A percentile compares a stretch with the other conserved stretches of the same genome.
Evolutionary conservation across 2,113 vertebrate species (phyloP).

Genomic region (Cettia cetti): DNA sequence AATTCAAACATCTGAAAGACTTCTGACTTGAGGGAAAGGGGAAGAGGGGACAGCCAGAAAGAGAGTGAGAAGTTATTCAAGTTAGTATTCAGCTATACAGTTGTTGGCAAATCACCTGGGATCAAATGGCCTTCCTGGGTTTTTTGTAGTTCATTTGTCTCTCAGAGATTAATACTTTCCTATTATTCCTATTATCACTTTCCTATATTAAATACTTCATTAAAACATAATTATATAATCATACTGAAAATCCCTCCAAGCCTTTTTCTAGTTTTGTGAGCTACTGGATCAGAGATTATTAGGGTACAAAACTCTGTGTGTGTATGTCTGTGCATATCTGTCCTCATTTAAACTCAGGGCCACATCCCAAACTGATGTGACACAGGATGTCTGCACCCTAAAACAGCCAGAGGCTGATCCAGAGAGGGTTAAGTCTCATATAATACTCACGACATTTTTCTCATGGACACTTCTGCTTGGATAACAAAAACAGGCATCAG

Average conservation of each 20-base stretch:
- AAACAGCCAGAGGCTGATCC: background rate
- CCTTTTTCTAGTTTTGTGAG: background rate
- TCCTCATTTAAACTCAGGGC: background rate
- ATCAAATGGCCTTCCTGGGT: too few relatives aligned
- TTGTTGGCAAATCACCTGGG: background rate
- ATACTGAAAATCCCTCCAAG: background rate
- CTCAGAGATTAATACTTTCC: background rate
- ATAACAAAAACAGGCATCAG: background rate
- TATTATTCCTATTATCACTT: too few relatives aligned
- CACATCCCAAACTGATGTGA: fast-evolving
- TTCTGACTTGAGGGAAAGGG: background rate
- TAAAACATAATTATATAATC: background rate
- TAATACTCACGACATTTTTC: background rate
- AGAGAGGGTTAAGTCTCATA: background rate
- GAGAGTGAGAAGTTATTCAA: background rate
- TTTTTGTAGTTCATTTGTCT: background rate
- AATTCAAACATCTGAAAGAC: background rate
- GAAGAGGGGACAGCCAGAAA: background rate
- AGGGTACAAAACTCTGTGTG: background rate
- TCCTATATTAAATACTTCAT: background rate
- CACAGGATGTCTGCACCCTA: background rate
- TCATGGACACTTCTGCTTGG: fast-evolving
- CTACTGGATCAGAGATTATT: background rate
- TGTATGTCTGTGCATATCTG: background rate
- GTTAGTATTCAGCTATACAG: background rate